phyloP scores from a whole-genome alignment of 2,888 invertebrate species.

The Osmoderma eremita region DNA sequence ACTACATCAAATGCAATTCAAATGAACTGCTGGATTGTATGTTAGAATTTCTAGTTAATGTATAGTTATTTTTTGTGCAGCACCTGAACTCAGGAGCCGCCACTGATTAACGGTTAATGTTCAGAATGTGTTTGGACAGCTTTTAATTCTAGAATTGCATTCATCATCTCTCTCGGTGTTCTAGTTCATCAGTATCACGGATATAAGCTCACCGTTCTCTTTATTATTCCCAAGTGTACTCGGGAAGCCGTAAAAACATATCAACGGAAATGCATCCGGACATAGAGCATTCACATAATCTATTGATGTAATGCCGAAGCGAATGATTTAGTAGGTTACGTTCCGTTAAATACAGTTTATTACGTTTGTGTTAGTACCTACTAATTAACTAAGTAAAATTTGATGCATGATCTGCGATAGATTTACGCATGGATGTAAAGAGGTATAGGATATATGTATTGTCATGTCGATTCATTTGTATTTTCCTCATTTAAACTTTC shows the following conservation, averaged over 20 bases:
- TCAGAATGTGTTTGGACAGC: background rate
- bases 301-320: constrained; percentile 23
- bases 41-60: too few species aligned
- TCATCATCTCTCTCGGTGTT: background rate
- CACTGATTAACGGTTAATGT: background rate
- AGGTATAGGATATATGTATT: too few species aligned
- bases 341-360: constrained; percentile 8
- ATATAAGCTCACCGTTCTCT: background rate
- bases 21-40: too few species aligned
- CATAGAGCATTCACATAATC: constrained; percentile 6
- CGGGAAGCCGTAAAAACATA: constrained; percentile 13
- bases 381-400: too few species aligned
- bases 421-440: too few species aligned
- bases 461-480: too few species aligned
- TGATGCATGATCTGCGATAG: too few species aligned
- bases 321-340: background rate
- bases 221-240: constrained; percentile 23
- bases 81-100: too few species aligned
- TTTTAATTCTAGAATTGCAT: background rate
- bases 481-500: too few species aligned
- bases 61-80: too few species aligned
- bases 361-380: too few species aligned
- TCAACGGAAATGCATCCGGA: constrained; percentile 25
- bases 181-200: constrained; percentile 1
- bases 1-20: too few species aligned